Percentiles rank a stretch among this genome's conserved stretches.
These are phyloP conservation scores for Hedychridium roseum DNA, from an alignment of 2,888 invertebrate genomes.

Conservation along the genomic window DNA sequence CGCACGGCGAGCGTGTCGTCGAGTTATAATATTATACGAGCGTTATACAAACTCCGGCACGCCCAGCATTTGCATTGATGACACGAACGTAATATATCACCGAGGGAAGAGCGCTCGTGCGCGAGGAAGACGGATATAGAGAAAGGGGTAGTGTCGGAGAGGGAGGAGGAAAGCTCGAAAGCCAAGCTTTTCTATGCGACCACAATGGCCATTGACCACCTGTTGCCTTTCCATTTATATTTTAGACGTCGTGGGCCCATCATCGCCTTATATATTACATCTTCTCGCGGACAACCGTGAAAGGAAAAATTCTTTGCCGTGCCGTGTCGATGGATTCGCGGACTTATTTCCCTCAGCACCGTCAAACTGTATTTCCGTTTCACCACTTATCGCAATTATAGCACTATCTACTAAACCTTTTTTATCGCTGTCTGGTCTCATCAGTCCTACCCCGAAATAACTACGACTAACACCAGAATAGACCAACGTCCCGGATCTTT, in stretches of 20 bases:
- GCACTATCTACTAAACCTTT: too few relatives aligned
- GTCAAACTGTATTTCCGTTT: too few relatives aligned
- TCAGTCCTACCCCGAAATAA: too few relatives aligned
- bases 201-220: slow-evolving; percentile 60
- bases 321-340: too few relatives aligned
- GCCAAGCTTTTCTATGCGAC: slow-evolving; percentile 51
- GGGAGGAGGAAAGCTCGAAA: slow-evolving; percentile 38
- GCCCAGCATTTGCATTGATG: slow-evolving; percentile 59
- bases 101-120: too few relatives aligned
- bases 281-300: neutral
- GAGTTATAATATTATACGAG: slow-evolving; percentile 42
- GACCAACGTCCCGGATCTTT: too few relatives aligned
- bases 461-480: too few relatives aligned
- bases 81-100: slow-evolving; percentile 59
- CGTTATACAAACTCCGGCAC: slow-evolving; percentile 55
- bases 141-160: too few relatives aligned
- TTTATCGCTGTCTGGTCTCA: too few relatives aligned
- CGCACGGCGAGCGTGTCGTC: slow-evolving; percentile 22
- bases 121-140: too few relatives aligned
- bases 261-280: slow-evolving; percentile 32
- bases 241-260: slow-evolving; percentile 47
- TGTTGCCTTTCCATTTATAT: slow-evolving; percentile 62
- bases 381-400: too few relatives aligned
- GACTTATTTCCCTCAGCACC: too few relatives aligned
- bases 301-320: slow-evolving; percentile 12